phyloP scores from a whole-genome alignment of 2,113 vertebrate genomes.

The Macrotus californicus region DNA sequence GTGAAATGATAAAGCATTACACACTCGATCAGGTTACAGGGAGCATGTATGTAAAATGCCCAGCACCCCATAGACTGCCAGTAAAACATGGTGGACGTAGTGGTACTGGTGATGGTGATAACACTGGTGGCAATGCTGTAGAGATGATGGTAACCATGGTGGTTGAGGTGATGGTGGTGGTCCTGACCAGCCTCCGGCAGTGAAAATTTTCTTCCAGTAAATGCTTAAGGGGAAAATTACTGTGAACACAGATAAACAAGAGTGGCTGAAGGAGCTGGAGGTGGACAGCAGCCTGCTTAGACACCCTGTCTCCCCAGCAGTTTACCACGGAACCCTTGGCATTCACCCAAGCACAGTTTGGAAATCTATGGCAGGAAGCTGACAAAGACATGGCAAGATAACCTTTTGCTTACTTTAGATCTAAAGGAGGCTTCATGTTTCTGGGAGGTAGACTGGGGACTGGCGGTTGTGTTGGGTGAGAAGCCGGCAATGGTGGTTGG shows the following conservation, averaged over 20 bases:
- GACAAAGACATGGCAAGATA: background rate
- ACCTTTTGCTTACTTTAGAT: slow-evolving; percentile 71
- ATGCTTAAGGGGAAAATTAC: background rate
- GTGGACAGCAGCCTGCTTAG: background rate
- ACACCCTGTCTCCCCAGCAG: background rate
- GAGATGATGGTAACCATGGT: background rate
- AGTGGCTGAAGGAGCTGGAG: background rate
- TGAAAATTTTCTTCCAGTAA: background rate
- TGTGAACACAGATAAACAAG: background rate
- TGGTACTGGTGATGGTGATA: rapidly evolving
- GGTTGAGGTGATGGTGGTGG: background rate
- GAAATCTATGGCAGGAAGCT: background rate
- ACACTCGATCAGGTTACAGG: background rate
- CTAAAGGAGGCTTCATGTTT: slow-evolving; percentile 73
- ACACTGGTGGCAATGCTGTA: rapidly evolving
- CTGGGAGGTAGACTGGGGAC: slow-evolving; percentile 88
- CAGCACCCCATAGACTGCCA: background rate
- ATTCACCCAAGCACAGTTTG: background rate
- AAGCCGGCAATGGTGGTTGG: slow-evolving; percentile 66
- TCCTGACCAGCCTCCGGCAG: background rate
- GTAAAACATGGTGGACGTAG: background rate
- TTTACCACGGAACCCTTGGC: background rate
- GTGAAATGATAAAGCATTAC: background rate
- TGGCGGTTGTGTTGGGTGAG: slow-evolving; percentile 49
- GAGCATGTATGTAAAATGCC: background rate